phyloP scores from a whole-genome alignment of 1,140 invertebrate species.

The Physella acuta region DNA sequence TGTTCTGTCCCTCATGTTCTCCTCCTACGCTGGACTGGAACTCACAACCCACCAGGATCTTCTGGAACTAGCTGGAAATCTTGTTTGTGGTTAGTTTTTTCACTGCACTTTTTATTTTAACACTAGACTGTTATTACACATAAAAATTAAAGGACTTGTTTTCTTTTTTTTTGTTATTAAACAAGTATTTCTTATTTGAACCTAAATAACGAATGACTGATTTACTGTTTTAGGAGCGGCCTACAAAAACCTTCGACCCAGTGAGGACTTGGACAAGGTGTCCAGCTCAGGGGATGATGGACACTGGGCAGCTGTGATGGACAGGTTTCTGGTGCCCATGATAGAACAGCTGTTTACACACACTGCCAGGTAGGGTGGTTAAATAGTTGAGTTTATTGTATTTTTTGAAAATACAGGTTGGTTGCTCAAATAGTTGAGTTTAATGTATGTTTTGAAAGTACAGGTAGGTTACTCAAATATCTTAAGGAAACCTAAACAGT shows the following conservation, averaged over 20 bases:
- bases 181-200: not conserved
- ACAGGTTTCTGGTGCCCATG: slow-evolving; percentile 57
- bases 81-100: slow-evolving; percentile 65
- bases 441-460: no score
- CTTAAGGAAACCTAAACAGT: no score
- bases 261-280: slow-evolving; percentile 37
- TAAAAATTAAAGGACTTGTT: not conserved
- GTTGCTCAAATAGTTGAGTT: no score
- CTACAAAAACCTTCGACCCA: slow-evolving; percentile 43
- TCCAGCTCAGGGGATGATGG: slow-evolving; percentile 45
- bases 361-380: slow-evolving; percentile 67
- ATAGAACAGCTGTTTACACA: slow-evolving; percentile 71
- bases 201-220: no score
- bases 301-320: slow-evolving; percentile 49
- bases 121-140: no score
- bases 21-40: slow-evolving; percentile 68
- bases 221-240: slow-evolving; percentile 47
- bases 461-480: no score
- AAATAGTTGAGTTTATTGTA: no score
- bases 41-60: slow-evolving; percentile 68
- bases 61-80: slow-evolving; percentile 68
- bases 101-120: not conserved
- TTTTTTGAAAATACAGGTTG: no score
- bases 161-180: not conserved
- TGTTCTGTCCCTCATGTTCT: slow-evolving; percentile 64